A percentile compares a stretch with the other conserved stretches of the same genome.
Evolutionary conservation across 1,140 invertebrate genomes (phyloP).

Genomic region (Papilio polytes): DNA sequence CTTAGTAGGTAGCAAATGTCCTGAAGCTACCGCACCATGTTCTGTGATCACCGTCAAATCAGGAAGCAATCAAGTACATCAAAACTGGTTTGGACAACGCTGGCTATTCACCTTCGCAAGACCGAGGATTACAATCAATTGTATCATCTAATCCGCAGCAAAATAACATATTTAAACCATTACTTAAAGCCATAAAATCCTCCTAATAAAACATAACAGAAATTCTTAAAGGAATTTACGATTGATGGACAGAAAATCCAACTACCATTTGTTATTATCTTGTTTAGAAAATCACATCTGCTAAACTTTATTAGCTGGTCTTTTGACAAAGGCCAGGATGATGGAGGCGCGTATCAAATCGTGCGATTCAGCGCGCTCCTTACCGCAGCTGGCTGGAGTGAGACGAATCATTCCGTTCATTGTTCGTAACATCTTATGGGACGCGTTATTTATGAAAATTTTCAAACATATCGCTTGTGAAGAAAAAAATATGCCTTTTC

Average conservation of each 20-base stretch:
- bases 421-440: conserved; percentile 68
- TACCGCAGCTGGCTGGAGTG: conserved; percentile 77
- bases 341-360: conserved; percentile 82
- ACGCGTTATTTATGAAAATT: conserved; percentile 78
- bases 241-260: conserved; percentile 34
- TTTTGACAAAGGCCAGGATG: conserved; percentile 76
- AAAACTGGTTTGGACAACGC: background rate
- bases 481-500: conserved; percentile 43
- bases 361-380: conserved; percentile 75
- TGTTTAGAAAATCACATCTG: conserved; percentile 82
- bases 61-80: conserved; percentile 6
- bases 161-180: background rate
- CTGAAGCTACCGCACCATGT: background rate
- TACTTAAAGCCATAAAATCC: background rate
- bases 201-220: background rate
- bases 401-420: conserved; percentile 77
- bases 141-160: background rate
- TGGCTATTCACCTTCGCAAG: background rate
- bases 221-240: conserved; percentile 26
- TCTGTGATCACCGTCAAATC: conserved; percentile 9
- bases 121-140: background rate
- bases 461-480: conserved; percentile 57
- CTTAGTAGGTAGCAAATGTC: background rate
- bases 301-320: conserved; percentile 79
- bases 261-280: conserved; percentile 79